Percentiles rank a stretch among this genome's conserved stretches.
Conservation (phyloP, 2,797 vertebrate genomes). For the Psittacula derbiana region DNA sequence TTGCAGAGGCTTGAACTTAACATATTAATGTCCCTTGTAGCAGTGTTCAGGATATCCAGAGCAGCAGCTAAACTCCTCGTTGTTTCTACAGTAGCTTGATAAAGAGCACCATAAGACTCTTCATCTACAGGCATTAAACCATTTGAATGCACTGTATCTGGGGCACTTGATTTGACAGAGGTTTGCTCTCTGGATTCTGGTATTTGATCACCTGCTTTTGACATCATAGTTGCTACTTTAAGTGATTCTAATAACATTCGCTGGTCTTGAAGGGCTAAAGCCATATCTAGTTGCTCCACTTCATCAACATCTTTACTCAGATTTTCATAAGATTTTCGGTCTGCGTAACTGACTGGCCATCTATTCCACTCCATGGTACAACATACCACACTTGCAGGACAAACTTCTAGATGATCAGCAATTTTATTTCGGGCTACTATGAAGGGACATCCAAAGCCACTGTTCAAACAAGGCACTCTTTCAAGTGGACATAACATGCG, state of each 20-base stretch:
- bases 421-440: constrained; percentile 88
- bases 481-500: constrained; percentile 92
- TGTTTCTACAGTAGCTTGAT: constrained; percentile 89
- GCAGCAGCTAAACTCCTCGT: constrained; percentile 92
- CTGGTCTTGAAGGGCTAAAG: constrained; percentile 97
- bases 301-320: constrained; percentile 95
- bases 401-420: constrained; percentile 89
- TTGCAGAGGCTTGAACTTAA: constrained; percentile 80
- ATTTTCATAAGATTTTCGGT: constrained; percentile 95
- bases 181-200: constrained; percentile 78
- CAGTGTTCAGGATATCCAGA: constrained; percentile 89
- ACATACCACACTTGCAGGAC: constrained; percentile 96
- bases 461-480: constrained; percentile 93
- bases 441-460: constrained; percentile 94
- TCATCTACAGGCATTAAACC: constrained; percentile 86
- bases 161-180: constrained; percentile 74
- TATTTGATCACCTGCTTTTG: constrained; percentile 84
- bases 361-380: constrained; percentile 99
- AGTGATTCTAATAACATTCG: constrained; percentile 97
- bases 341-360: constrained; percentile 97
- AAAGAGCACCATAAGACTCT: constrained; percentile 88
- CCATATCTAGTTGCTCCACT: constrained; percentile 98
- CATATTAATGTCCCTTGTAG: constrained; percentile 85
- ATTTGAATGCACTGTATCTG: constrained; percentile 82
- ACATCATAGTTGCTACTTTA: constrained; percentile 92